Percentiles rank a stretch among this genome's conserved stretches.
Evolutionary conservation across 2,113 vertebrate species (phyloP).

Genomic region (Ochotona curzoniae): DNA sequence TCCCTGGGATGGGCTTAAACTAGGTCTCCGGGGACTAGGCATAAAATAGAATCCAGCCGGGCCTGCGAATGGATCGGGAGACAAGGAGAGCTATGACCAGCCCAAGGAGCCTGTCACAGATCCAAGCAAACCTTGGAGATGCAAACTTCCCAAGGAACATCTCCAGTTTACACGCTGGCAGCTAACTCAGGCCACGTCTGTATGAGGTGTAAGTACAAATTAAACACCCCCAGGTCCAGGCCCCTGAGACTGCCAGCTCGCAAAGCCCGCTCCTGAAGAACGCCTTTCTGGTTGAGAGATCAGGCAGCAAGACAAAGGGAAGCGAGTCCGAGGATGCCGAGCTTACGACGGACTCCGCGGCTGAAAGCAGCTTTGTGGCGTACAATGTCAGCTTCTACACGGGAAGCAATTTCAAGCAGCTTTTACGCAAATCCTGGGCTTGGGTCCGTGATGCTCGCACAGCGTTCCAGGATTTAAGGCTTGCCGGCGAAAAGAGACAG

Average conservation of each 20-base stretch:
- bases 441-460: accelerated
- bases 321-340: neutral
- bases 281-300: slow-evolving; percentile 11
- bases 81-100: neutral
- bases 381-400: neutral
- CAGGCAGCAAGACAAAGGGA: neutral
- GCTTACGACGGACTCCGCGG: neutral
- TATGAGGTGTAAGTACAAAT: neutral
- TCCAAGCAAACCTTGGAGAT: neutral
- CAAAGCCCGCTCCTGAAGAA: neutral
- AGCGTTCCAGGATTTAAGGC: accelerated
- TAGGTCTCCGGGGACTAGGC: neutral
- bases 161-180: neutral
- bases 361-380: neutral
- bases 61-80: neutral
- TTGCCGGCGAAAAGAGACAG: neutral
- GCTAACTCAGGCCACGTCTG: neutral
- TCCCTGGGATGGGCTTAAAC: neutral
- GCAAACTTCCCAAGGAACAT: neutral
- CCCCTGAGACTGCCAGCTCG: neutral
- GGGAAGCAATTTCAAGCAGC: neutral
- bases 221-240: neutral
- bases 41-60: neutral
- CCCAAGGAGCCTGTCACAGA: neutral
- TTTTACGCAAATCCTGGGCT: neutral